A percentile compares a stretch with the other conserved stretches of the same genome.
phyloP scores from a whole-genome alignment of 2,888 invertebrate genomes.

The Chrysomela aeneicollis region DNA sequence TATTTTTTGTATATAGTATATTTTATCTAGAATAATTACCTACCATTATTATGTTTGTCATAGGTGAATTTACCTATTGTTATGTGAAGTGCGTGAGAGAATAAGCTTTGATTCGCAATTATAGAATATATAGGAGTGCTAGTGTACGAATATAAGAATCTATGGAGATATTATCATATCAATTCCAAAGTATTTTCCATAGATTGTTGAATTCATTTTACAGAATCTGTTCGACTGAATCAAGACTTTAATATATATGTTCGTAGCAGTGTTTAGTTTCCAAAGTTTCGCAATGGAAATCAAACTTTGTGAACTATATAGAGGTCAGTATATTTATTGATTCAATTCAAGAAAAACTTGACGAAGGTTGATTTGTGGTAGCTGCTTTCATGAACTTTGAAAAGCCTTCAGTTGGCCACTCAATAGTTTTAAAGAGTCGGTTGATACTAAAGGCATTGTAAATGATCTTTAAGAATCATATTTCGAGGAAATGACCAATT shows the following conservation, averaged over 20 bases:
- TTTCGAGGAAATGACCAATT: too few species aligned
- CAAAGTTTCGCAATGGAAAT: too few species aligned
- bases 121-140: not conserved
- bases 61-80: constrained; percentile 35
- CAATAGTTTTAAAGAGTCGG: too few species aligned
- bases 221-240: not conserved
- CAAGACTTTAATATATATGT: not conserved
- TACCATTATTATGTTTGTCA: constrained; percentile 22
- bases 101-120: constrained; percentile 22
- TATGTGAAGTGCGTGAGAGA: constrained; percentile 34
- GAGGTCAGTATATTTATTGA: too few species aligned
- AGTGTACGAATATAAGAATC: not conserved
- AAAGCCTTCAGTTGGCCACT: too few species aligned
- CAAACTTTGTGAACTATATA: too few species aligned
- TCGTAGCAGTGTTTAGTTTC: too few species aligned
- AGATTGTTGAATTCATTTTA: not conserved
- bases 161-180: not conserved
- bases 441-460: too few species aligned
- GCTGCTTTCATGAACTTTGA: too few species aligned
- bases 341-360: too few species aligned
- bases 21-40: constrained; percentile 30
- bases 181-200: not conserved
- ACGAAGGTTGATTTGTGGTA: too few species aligned
- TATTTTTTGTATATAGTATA: constrained; percentile 44
- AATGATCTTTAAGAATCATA: too few species aligned